Evolutionary conservation across 1,140 invertebrate species (phyloP).

Genomic region (Aphis craccivora): DNA sequence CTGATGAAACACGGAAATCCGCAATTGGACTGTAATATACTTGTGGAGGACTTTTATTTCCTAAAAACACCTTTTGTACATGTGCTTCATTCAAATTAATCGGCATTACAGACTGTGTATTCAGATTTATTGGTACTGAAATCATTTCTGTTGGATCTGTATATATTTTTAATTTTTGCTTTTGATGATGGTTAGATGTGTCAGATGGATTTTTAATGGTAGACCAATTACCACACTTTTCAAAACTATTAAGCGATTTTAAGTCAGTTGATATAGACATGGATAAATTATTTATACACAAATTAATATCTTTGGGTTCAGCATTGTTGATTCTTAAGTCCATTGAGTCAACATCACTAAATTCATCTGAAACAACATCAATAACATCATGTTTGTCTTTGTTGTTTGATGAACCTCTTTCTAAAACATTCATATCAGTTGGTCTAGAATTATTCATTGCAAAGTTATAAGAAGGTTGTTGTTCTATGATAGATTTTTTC

Average conservation of each 20-base stretch:
- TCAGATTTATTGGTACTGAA: slow-evolving; percentile 14
- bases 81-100: slow-evolving; percentile 26
- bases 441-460: background rate
- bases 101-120: background rate
- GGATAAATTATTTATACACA: background rate
- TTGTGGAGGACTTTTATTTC: slow-evolving; percentile 30
- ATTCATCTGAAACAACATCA: slow-evolving; percentile 22
- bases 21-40: slow-evolving; percentile 23
- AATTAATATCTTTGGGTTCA: background rate
- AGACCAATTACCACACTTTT: background rate
- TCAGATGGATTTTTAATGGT: slow-evolving; percentile 27
- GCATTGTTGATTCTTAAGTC: background rate
- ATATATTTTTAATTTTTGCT: slow-evolving; percentile 33
- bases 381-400: background rate
- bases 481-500: background rate
- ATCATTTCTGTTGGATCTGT: slow-evolving; percentile 22
- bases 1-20: slow-evolving; percentile 20
- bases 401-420: background rate
- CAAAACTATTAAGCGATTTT: slow-evolving; percentile 32
- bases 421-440: background rate
- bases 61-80: slow-evolving; percentile 31
- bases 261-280: slow-evolving; percentile 16
- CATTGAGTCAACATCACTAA: slow-evolving; percentile 20
- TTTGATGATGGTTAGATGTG: background rate
- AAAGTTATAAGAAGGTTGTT: slow-evolving; percentile 17